phyloP scores from a whole-genome alignment of 2,113 vertebrate species.

The Porphyrio hochstetteri region DNA sequence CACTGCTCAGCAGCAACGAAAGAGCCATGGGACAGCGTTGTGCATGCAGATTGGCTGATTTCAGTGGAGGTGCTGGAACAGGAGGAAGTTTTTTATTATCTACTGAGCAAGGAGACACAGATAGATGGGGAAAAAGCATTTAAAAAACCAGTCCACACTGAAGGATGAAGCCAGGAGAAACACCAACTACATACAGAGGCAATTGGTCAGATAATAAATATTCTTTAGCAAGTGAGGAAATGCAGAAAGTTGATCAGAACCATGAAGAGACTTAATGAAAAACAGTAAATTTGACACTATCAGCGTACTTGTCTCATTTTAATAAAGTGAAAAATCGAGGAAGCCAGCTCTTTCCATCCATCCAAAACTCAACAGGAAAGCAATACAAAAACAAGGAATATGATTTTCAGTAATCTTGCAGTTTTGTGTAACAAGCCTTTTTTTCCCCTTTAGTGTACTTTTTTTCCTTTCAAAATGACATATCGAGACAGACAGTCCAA shows the following conservation, averaged over 20 bases:
- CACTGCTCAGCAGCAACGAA: slow-evolving; percentile 9
- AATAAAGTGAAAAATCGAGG: neutral
- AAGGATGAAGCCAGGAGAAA: neutral
- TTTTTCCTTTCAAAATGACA: neutral
- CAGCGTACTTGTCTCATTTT: neutral
- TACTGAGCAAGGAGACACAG: neutral
- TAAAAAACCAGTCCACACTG: neutral
- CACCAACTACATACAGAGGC: neutral
- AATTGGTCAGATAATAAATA: neutral
- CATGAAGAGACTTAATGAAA: neutral
- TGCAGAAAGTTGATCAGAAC: neutral
- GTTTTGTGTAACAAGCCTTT: neutral
- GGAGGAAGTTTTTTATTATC: slow-evolving; percentile 50
- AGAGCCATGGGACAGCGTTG: neutral
- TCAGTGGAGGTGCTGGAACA: slow-evolving; percentile 21
- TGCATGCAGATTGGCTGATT: slow-evolving; percentile 17
- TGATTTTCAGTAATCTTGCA: neutral
- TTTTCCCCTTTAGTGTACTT: neutral
- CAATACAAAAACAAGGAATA: neutral
- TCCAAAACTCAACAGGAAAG: neutral
- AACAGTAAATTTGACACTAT: neutral
- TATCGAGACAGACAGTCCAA: neutral
- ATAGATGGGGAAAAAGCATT: neutral
- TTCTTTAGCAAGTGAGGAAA: neutral
- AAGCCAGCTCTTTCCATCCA: neutral